Evolutionary conservation across 2,888 invertebrate species (phyloP).

Genomic region (Ecdyonurus torrentis): DNA sequence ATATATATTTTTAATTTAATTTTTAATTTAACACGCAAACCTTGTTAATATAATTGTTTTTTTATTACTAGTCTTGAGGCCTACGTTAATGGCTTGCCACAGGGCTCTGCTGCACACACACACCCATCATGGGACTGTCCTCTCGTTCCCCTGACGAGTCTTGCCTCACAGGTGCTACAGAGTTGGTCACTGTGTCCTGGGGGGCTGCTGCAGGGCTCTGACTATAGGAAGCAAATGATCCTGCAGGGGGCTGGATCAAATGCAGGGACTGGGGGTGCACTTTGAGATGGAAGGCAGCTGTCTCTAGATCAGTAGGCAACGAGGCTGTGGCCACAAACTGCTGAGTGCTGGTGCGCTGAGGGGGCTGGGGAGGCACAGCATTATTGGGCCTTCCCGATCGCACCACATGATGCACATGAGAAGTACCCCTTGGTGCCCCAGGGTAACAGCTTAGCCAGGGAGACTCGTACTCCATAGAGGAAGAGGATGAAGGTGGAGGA

Average conservation of each 20-base stretch:
- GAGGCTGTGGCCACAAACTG: background rate
- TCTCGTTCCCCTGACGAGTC: slow-evolving; percentile 34
- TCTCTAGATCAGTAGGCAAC: slow-evolving; percentile 14
- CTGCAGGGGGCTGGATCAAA: slow-evolving; percentile 4
- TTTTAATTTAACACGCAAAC: background rate
- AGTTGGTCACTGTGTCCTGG: slow-evolving; percentile 22
- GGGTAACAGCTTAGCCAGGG: slow-evolving; percentile 23
- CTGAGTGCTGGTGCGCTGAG: background rate
- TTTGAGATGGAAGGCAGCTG: slow-evolving; percentile 17
- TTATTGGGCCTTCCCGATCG: slow-evolving; percentile 1
- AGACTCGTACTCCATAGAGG: slow-evolving; percentile 20
- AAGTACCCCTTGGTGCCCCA: background rate
- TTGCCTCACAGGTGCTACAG: slow-evolving; percentile 22
- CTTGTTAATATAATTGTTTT: background rate
- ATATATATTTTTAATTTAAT: background rate
- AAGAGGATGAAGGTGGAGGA: background rate
- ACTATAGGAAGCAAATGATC: slow-evolving; percentile 8
- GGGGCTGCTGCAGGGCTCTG: slow-evolving; percentile 5
- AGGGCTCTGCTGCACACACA: slow-evolving; percentile 82
- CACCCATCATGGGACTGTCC: slow-evolving; percentile 72
- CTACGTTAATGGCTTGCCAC: slow-evolving; percentile 64
- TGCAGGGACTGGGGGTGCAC: slow-evolving; percentile 7
- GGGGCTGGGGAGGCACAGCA: background rate
- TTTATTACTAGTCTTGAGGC: slow-evolving; percentile 14
- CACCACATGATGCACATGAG: slow-evolving; percentile 8